A percentile compares a stretch with the other conserved stretches of the same genome.
These are phyloP conservation scores for Chinchilla lanigera DNA, from an alignment of 2,113 vertebrate species.

Conservation along the genomic window DNA sequence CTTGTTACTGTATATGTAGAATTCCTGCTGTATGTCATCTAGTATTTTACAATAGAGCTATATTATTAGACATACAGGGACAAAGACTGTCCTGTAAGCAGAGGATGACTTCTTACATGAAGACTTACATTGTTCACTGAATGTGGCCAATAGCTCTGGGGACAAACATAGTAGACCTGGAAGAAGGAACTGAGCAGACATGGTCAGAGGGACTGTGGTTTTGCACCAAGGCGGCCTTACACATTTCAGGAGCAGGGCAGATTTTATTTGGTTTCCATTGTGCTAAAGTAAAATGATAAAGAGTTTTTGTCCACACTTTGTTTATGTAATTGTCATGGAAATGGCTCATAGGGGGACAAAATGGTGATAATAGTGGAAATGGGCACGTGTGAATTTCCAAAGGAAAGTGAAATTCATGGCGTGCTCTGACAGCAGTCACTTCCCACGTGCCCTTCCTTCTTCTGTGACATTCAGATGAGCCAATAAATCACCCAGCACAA, in stretches of 20 bases:
- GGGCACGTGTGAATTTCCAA: background rate
- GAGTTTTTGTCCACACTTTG: background rate
- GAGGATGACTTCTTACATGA: background rate
- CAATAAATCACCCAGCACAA: conserved; percentile 54
- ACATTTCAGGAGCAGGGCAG: background rate
- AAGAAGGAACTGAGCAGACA: background rate
- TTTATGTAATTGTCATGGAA: background rate
- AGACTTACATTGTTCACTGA: background rate
- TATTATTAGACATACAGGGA: background rate
- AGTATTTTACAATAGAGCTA: conserved; percentile 4
- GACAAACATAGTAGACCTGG: background rate
- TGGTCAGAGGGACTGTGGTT: background rate
- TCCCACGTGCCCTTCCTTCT: background rate
- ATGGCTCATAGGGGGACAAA: conserved; percentile 7
- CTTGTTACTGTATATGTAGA: background rate
- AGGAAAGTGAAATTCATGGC: conserved; percentile 30
- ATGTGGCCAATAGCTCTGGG: background rate
- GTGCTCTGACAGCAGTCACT: background rate
- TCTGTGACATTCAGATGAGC: background rate
- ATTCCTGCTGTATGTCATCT: background rate
- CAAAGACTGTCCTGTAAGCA: background rate
- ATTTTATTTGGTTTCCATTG: background rate
- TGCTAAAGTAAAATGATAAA: conserved; percentile 23
- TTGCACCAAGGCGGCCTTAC: background rate
- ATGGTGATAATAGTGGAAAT: background rate